These are phyloP conservation scores for Acleris sparsana DNA, from an alignment of 2,888 invertebrate species.

Conservation along the genomic window DNA sequence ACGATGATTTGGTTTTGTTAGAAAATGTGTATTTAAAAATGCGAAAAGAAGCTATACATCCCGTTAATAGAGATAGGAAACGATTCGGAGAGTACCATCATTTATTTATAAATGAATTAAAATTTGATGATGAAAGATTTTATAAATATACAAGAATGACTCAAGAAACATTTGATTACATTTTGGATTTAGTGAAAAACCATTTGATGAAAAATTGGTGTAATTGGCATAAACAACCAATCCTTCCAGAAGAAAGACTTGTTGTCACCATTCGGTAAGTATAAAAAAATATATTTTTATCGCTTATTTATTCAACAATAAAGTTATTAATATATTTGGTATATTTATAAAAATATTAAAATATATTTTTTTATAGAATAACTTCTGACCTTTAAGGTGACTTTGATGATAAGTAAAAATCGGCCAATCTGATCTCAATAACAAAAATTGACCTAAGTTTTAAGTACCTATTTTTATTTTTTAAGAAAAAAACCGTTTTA, in stretches of 20 bases:
- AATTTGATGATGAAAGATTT: slow-evolving; percentile 28
- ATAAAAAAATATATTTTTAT: slow-evolving; percentile 19
- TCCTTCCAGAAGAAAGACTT: slow-evolving; percentile 23
- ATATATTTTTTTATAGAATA: too few species aligned
- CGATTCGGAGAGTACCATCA: too few species aligned
- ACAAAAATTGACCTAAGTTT: too few species aligned
- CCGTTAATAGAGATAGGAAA: slow-evolving; percentile 22
- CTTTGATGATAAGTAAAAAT: background rate
- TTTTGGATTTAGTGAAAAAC: slow-evolving; percentile 3
- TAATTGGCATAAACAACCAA: slow-evolving; percentile 27
- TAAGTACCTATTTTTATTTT: too few species aligned
- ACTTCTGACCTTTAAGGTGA: too few species aligned
- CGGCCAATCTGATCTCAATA: background rate
- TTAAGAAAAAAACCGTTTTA: too few species aligned
- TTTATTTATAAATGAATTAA: slow-evolving; percentile 10
- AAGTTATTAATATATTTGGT: slow-evolving; percentile 2
- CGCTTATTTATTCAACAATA: slow-evolving; percentile 16
- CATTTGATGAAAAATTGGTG: slow-evolving; percentile 22
- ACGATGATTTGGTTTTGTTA: slow-evolving; percentile 12
- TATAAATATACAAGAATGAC: slow-evolving; percentile 23
- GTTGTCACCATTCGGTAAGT: slow-evolving; percentile 23
- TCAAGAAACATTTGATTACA: too few species aligned
- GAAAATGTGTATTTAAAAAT: slow-evolving; percentile 15
- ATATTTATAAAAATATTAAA: too few species aligned
- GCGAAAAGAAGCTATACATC: slow-evolving; percentile 2